These are phyloP conservation scores for Mastigias papua DNA, from an alignment of 30 jellyfish, hydroid and myxozoan genomes.

Conservation along the genomic window DNA sequence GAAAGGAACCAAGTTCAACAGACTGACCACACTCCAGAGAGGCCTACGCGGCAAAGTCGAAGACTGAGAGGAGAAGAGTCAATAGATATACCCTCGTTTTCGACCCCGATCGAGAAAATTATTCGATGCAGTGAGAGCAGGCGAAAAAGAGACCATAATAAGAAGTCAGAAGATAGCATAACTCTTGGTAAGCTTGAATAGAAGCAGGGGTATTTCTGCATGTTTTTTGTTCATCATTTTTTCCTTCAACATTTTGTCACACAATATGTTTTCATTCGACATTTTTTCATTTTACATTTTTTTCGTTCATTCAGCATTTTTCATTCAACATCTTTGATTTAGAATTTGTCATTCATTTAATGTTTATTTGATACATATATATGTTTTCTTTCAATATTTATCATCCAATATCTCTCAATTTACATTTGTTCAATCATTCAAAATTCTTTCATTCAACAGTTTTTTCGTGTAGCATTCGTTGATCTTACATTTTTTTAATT, in stretches of 20 bases:
- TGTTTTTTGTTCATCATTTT: too few relatives aligned
- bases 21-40: slow-evolving; percentile 6
- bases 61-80: slow-evolving; percentile 65
- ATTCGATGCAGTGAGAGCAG: slow-evolving; percentile 56
- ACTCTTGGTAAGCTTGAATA: slow-evolving; percentile 5
- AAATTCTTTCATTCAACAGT: too few relatives aligned
- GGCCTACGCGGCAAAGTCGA: slow-evolving; percentile 69
- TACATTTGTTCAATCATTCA: too few relatives aligned
- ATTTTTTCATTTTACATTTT: neutral
- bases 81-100: slow-evolving; percentile 59
- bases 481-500: too few relatives aligned
- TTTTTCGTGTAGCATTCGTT: too few relatives aligned
- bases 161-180: slow-evolving; percentile 1
- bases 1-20: neutral
- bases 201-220: too few relatives aligned
- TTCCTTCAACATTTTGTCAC: neutral
- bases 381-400: too few relatives aligned
- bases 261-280: neutral
- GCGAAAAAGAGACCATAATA: slow-evolving; percentile 12
- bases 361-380: too few relatives aligned
- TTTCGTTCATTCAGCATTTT: too few relatives aligned
- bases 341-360: too few relatives aligned
- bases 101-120: slow-evolving; percentile 49
- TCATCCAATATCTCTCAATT: too few relatives aligned
- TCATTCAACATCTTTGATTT: too few relatives aligned